Base-by-base conservation (phyloP, 2,797 vertebrate genomes). In the Cyprinella venusta region DNA sequence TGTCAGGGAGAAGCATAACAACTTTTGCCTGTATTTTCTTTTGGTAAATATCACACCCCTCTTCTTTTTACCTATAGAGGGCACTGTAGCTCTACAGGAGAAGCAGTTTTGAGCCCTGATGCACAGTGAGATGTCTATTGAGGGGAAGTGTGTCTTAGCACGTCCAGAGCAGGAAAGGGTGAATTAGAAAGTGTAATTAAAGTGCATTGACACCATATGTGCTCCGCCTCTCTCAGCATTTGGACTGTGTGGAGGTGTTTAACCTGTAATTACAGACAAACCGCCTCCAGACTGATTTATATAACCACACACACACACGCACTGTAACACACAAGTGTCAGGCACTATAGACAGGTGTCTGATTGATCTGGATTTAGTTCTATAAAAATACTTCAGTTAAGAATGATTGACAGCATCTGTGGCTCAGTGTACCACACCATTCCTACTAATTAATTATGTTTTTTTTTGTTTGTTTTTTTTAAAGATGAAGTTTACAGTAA, bases 101-200 rank as follows among this genome's bases (percentile, higher is more conserved):
- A 2, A 13, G 16, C 42, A 2, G 4, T 8, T 52, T 38, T 64
- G 26, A n/a, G 48, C 40, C 24, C 2, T 18, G 77, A 72, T 87
- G 2, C 19, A 84, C 68, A 74, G 84, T 82, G 84, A 78, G 88
- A 91, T 93, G 92, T 91, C 92, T 93, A 90, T 3, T n/a, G 72
- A 83, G 38, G 86, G 91, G 89, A 94, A 93, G 94, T 93, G 91
- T 89, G 90, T 90, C 89, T 94, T 90, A 91, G 91, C 92, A 93
- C 91, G 92, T 96, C 94, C 92, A 92, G 91, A 93, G 92, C 94
- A 94, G 95, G 95, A 95, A 97, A 95, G 92, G 91, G 92, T 92
- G 94, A 95, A 96, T 96, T 96, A 96, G 92, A 95, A 86, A 93
- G 93, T 94, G 94, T 96, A 96, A 96, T 96, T 96, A 95, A 95